Conservation (phyloP, 1,140 invertebrate species). For the Amyelois transitella region DNA sequence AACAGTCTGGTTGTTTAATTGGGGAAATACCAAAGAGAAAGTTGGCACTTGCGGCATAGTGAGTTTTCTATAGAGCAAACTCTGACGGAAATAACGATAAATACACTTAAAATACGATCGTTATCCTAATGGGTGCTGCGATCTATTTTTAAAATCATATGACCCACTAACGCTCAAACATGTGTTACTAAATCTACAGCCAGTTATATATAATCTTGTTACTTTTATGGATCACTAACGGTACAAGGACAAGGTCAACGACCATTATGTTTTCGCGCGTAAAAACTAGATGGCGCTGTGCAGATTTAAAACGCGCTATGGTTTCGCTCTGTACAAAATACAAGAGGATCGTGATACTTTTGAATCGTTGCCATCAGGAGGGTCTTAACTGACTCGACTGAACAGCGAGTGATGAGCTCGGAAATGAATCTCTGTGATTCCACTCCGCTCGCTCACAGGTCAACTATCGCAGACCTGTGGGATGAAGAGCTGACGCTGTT, state of each 20-base stretch:
- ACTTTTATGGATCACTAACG: conserved; percentile 5
- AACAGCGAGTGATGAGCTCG: conserved; percentile 46
- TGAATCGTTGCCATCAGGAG: conserved; percentile 38
- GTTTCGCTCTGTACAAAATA: conserved; percentile 10
- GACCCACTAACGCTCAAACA: background rate
- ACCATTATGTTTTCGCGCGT: background rate
- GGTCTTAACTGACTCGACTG: conserved; percentile 51
- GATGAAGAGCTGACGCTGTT: conserved; percentile 58
- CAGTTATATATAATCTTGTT: conserved; percentile 5
- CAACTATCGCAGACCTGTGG: conserved; percentile 55
- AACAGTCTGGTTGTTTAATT: background rate
- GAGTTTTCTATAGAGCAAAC: background rate
- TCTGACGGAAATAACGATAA: background rate
- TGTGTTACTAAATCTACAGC: background rate
- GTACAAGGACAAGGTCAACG: conserved; percentile 11
- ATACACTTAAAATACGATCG: background rate
- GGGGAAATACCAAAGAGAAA: background rate
- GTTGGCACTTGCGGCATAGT: background rate
- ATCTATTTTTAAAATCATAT: background rate
- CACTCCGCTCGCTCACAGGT: conserved; percentile 39
- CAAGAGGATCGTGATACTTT: background rate
- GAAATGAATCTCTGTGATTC: conserved; percentile 54
- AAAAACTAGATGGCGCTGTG: conserved; percentile 28
- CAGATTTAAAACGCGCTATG: conserved; percentile 22
- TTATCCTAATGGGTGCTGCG: too few species aligned